Evolutionary conservation across 2,113 vertebrate genomes (phyloP), one percentile per base, ranked within the genome.

Genomic region (Carassius auratus): DNA sequence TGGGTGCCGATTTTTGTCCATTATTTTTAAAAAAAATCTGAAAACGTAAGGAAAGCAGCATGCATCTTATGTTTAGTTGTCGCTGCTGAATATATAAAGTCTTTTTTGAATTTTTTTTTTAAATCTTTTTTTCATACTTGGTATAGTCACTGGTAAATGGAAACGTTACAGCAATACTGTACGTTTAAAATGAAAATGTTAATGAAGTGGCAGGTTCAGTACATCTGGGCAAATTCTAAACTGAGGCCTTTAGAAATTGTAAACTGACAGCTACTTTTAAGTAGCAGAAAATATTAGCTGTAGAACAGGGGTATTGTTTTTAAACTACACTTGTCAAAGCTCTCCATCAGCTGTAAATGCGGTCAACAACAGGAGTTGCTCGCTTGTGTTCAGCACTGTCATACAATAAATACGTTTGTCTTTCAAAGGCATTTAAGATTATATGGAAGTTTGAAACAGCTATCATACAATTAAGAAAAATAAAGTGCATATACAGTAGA

Each of bases 401-500:
- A 84, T 61, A 80, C 38, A 64, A 84, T 84, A 84, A 66, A 86
- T 79, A 77, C 14, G 30, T 76, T 76, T 62, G 75, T 69, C 76
- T 83, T 75, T 78, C 61, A 87, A 87, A 87, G 86, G 86, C 77
- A 90, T 88, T 85, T 76, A 75, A 88, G 78, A 84, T 84, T 62
- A 92, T 81, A 78, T 76, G 26, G 71, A 80, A 81, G 83, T 83
- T 83, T 88, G 38, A 57, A 91, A 89, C 86, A 86, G 69, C 87
- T 84, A 78, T 76, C 81, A 64, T 79, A 89, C 73, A 66, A 66
- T 73, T 88, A 88, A 83, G 66, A 90, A 87, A 84, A 90, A 86
- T 90, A 90, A 91, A 92, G 91, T 91, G 91, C 91, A 90, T 90
- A 76, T 76, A 76, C 75, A 76, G 89, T 91, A 45, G 90, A 91